These are phyloP conservation scores for Smutsia temminckii DNA, from an alignment of 2,797 vertebrate species.

Conservation along the genomic window DNA sequence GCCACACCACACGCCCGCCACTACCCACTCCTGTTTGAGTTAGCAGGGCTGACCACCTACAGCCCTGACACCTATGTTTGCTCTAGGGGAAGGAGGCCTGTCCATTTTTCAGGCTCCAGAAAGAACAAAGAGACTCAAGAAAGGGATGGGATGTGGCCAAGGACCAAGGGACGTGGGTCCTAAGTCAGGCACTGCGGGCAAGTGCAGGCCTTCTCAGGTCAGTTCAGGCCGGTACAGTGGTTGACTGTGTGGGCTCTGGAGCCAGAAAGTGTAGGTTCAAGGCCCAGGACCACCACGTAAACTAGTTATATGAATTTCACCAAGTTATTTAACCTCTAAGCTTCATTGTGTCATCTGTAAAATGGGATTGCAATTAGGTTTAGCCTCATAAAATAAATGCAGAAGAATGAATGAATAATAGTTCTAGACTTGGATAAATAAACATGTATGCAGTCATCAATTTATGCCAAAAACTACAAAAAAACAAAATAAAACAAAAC, in stretches of 20 bases:
- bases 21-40: neutral
- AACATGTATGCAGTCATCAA: neutral
- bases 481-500: neutral
- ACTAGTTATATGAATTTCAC: neutral
- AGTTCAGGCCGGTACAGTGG: neutral
- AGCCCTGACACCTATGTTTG: neutral
- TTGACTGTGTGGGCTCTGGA: neutral
- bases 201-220: neutral
- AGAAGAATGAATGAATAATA: neutral
- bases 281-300: neutral
- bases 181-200: neutral
- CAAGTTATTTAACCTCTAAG: conserved; percentile 5
- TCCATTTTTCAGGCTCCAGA: neutral
- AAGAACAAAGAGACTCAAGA: neutral
- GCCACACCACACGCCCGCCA: neutral
- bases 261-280: neutral
- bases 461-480: neutral
- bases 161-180: neutral
- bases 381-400: neutral
- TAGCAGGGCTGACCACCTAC: neutral
- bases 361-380: neutral
- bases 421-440: neutral
- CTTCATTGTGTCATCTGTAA: neutral
- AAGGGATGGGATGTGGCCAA: neutral
- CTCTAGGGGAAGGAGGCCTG: neutral